Evolutionary conservation across 2,888 invertebrate genomes (phyloP).

Genomic region (Epinotia brunnichana): DNA sequence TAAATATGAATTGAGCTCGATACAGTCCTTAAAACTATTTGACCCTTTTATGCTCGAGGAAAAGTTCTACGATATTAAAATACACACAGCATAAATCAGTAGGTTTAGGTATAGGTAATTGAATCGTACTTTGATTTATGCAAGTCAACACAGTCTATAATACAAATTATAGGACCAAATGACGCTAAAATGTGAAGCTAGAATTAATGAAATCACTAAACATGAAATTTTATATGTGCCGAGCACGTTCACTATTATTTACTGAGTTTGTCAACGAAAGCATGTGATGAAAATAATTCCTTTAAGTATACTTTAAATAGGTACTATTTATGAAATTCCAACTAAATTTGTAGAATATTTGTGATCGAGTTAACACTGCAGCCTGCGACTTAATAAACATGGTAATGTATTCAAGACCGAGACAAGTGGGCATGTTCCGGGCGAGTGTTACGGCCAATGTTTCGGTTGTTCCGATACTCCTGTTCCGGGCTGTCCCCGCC

Average conservation of each 20-base stretch:
- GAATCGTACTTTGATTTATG: too few species aligned
- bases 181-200: too few species aligned
- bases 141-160: neutral
- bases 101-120: too few species aligned
- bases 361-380: constrained; percentile 14
- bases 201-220: too few species aligned
- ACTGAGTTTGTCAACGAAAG: neutral
- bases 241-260: too few species aligned
- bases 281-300: neutral
- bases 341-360: constrained; percentile 16
- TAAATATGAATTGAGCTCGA: neutral
- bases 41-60: too few species aligned
- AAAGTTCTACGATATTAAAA: too few species aligned
- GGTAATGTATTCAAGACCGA: constrained; percentile 40
- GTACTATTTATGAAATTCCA: constrained; percentile 6
- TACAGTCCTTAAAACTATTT: neutral
- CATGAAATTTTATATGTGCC: too few species aligned
- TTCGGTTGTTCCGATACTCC: constrained; percentile 30
- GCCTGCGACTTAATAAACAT: constrained; percentile 37
- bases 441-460: constrained; percentile 36
- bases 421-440: constrained; percentile 38
- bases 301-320: constrained; percentile 1
- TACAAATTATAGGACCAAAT: neutral
- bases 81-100: too few species aligned
- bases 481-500: constrained; percentile 24